Conservation (phyloP, 2,113 vertebrate genomes). For the Ariopsis seemanni region DNA sequence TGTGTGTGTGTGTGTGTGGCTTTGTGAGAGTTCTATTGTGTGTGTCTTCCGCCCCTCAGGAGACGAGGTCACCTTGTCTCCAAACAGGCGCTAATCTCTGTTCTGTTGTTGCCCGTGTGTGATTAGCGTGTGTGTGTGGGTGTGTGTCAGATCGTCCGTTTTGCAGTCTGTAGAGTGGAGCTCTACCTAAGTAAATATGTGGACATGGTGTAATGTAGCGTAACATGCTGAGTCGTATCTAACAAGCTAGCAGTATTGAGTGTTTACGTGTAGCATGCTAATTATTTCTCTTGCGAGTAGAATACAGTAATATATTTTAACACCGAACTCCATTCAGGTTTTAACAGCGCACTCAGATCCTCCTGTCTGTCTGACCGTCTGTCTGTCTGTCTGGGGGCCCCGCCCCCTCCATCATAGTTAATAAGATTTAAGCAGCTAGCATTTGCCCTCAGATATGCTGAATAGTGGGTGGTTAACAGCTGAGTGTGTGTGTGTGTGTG, state of each 20-base stretch:
- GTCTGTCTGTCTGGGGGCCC: not conserved
- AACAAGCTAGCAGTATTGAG: not conserved
- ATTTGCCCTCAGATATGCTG: not conserved
- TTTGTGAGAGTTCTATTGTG: conserved; percentile 74
- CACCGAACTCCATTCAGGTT: not conserved
- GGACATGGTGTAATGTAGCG: not conserved
- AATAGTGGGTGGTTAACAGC: not conserved
- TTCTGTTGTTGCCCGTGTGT: conserved; percentile 30
- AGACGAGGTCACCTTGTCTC: conserved; percentile 77
- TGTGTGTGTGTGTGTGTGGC: conserved; percentile 60
- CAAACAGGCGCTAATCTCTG: conserved; percentile 68
- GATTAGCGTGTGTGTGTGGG: conserved; percentile 48
- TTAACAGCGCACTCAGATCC: not conserved
- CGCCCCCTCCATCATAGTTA: not conserved
- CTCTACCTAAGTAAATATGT: not conserved
- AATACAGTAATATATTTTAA: not conserved
- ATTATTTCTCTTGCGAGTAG: not conserved
- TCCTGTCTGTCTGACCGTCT: not conserved
- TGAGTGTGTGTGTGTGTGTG: not conserved
- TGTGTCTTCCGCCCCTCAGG: conserved; percentile 73
- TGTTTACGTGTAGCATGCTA: conserved; percentile 6
- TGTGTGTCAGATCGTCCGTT: conserved; percentile 37
- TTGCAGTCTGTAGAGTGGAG: not conserved
- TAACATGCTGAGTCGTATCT: not conserved
- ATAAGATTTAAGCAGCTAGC: conserved; percentile 7